Conservation (phyloP, 2,888 invertebrate species). For the Diploptera punctata region DNA sequence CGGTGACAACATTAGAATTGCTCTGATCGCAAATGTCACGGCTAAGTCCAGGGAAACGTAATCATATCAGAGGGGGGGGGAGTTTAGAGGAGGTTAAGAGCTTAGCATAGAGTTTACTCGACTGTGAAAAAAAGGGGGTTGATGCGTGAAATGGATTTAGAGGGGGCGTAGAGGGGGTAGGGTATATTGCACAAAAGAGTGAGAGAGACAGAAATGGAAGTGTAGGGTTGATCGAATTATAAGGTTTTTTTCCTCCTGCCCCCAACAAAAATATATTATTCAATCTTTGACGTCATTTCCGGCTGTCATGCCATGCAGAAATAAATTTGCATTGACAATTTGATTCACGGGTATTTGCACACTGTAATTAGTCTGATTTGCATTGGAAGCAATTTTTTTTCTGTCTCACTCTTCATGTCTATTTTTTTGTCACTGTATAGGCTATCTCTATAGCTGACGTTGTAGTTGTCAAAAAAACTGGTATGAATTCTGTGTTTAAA, state of each 20-base stretch:
- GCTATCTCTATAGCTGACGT: too few species aligned
- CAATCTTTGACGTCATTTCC: slow-evolving; percentile 33
- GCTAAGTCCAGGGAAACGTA: slow-evolving; percentile 13
- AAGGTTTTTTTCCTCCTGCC: slow-evolving; percentile 31
- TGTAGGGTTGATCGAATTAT: slow-evolving; percentile 36
- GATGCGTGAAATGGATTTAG: slow-evolving; percentile 44
- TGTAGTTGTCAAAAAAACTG: too few species aligned
- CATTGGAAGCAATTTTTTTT: slow-evolving; percentile 34
- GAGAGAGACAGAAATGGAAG: slow-evolving; percentile 16
- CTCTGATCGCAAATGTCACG: too few species aligned
- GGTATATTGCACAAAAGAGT: slow-evolving; percentile 31
- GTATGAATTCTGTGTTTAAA: too few species aligned
- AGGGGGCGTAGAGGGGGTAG: too few species aligned
- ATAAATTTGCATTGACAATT: slow-evolving; percentile 31
- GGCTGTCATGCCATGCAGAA: slow-evolving; percentile 30
- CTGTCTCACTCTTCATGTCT: not conserved
- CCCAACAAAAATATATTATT: slow-evolving; percentile 36
- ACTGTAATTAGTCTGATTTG: slow-evolving; percentile 42
- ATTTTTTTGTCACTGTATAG: not conserved
- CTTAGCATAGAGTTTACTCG: slow-evolving; percentile 41
- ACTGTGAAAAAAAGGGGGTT: slow-evolving; percentile 42
- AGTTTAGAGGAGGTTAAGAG: slow-evolving; percentile 24
- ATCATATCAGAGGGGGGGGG: slow-evolving; percentile 25
- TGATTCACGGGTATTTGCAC: slow-evolving; percentile 41
- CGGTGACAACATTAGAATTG: too few species aligned